Evolutionary conservation across 2,797 vertebrate species (phyloP).

Genomic region (Sylvilagus floridanus): DNA sequence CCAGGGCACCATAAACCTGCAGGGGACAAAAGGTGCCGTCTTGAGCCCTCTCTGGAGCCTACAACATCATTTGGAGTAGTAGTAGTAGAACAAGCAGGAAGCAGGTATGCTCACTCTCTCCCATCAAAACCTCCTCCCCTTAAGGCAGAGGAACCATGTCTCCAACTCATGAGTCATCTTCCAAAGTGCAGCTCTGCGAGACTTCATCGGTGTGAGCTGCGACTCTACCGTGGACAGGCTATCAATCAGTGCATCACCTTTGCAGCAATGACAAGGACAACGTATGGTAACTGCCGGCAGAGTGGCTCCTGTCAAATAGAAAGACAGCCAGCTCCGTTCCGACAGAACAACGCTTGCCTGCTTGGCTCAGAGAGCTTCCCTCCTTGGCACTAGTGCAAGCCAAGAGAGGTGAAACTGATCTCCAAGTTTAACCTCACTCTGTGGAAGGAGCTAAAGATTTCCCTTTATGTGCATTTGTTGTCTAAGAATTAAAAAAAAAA

Average conservation of each 20-base stretch:
- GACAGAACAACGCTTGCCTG: not conserved
- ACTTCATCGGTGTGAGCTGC: constrained; percentile 67
- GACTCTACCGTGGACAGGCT: not conserved
- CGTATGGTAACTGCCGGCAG: not conserved
- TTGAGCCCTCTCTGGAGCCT: not conserved
- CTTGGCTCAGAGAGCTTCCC: not conserved
- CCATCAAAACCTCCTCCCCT: constrained; percentile 49
- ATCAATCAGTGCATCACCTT: not conserved
- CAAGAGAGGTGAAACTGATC: not conserved
- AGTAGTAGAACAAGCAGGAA: constrained; percentile 47
- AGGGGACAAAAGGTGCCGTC: too few species aligned
- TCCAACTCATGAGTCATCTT: constrained; percentile 73
- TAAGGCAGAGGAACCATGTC: constrained; percentile 58
- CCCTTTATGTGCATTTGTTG: not conserved
- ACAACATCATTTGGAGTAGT: not conserved
- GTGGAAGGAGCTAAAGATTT: not conserved
- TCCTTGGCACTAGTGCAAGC: not conserved
- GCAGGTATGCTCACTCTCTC: not conserved
- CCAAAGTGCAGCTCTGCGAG: constrained; percentile 64
- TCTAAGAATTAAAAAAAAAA: not conserved
- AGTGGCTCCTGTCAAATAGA: not conserved
- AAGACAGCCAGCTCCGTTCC: not conserved
- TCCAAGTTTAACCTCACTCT: not conserved
- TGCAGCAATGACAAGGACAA: rapidly evolving
- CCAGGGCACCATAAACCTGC: not conserved